Evolutionary conservation across 1,140 invertebrate genomes (phyloP).

Genomic region (Drosophila asahinai): DNA sequence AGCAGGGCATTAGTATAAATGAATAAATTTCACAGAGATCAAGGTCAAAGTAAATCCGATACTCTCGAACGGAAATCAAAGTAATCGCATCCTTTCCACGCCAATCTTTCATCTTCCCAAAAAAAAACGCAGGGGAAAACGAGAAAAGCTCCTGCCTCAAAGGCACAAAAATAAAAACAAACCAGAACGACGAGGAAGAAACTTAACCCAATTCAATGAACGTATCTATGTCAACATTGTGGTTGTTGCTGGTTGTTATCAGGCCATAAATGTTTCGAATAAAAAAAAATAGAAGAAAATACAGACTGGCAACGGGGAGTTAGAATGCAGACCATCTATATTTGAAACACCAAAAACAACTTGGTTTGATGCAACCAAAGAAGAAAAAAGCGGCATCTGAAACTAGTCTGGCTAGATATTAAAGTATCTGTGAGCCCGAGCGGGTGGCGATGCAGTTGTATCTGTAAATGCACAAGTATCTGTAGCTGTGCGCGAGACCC

Average conservation of each 20-base stretch:
- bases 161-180: constrained; percentile 22
- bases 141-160: constrained; percentile 7
- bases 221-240: constrained; percentile 50
- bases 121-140: neutral
- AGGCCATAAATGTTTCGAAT: constrained; percentile 51
- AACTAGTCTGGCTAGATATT: constrained; percentile 60
- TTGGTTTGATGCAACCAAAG: constrained; percentile 1
- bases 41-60: constrained; percentile 27
- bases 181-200: constrained; percentile 14
- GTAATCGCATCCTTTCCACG: constrained; percentile 35
- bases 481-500: constrained; percentile 44
- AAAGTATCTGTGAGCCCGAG: constrained; percentile 44
- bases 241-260: constrained; percentile 34
- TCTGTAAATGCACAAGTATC: constrained; percentile 31
- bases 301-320: constrained; percentile 1
- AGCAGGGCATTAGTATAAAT: constrained; percentile 40
- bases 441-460: constrained; percentile 34
- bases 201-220: constrained; percentile 52
- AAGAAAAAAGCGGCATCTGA: constrained; percentile 42
- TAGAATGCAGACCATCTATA: constrained; percentile 45
- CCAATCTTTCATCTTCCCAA: constrained; percentile 22
- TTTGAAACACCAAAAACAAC: constrained; percentile 35
- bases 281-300: constrained; percentile 22
- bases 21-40: constrained; percentile 45
- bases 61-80: constrained; percentile 22